A percentile compares a stretch with the other conserved stretches of the same genome.
Conservation (phyloP, 1,140 invertebrate genomes). For the Drosophila obscura region DNA sequence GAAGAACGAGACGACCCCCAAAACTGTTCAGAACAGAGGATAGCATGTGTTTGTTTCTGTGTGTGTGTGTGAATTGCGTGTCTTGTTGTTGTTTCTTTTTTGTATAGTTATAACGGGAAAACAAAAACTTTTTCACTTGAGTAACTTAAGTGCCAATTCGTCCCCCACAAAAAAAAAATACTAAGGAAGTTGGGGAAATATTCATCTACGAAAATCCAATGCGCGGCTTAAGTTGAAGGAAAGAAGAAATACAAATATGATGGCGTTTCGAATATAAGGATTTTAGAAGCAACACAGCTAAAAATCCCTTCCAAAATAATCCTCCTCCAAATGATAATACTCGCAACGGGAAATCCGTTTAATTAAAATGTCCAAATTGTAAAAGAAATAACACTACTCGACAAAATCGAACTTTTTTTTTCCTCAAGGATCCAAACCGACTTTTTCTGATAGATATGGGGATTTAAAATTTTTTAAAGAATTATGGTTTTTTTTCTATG, state of each 20-base stretch:
- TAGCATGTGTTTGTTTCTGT: slow-evolving; percentile 51
- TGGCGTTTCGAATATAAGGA: slow-evolving; percentile 20
- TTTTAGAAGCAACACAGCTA: too few relatives aligned
- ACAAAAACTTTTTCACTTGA: slow-evolving; percentile 83
- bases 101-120: slow-evolving; percentile 77
- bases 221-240: slow-evolving; percentile 26
- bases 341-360: too few relatives aligned
- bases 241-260: slow-evolving; percentile 45
- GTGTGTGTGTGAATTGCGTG: slow-evolving; percentile 32
- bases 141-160: slow-evolving; percentile 82
- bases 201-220: slow-evolving; percentile 36
- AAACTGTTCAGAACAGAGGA: slow-evolving; percentile 33
- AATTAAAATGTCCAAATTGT: too few relatives aligned
- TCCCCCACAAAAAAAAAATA: slow-evolving; percentile 44
- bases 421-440: too few relatives aligned
- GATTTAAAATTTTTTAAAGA: too few relatives aligned
- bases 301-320: neutral
- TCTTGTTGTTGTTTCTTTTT: slow-evolving; percentile 34
- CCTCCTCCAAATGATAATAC: too few relatives aligned
- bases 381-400: too few relatives aligned
- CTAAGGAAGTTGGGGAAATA: slow-evolving; percentile 22
- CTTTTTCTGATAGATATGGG: too few relatives aligned
- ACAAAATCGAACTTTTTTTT: too few relatives aligned
- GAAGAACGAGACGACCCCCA: slow-evolving; percentile 31
- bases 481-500: too few relatives aligned